Evolutionary conservation across 1,140 invertebrate genomes (phyloP).

Genomic region (Cotesia typhae): DNA sequence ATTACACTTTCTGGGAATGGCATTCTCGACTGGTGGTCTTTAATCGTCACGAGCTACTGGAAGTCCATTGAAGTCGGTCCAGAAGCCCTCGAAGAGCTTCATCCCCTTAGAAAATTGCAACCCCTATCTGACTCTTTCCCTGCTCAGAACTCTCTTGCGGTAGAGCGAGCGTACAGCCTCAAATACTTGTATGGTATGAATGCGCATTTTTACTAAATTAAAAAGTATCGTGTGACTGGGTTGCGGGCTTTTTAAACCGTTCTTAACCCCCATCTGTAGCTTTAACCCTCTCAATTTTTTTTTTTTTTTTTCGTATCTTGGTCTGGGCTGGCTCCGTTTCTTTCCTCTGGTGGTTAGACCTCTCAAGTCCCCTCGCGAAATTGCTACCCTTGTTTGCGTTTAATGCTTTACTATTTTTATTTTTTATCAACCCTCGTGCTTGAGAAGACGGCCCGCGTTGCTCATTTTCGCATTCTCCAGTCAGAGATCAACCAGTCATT

Average conservation of each 20-base stretch:
- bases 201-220: slow-evolving; percentile 66
- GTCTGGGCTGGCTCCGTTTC: slow-evolving; percentile 35
- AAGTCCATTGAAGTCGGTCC: slow-evolving; percentile 53
- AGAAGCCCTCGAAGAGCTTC: slow-evolving; percentile 43
- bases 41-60: slow-evolving; percentile 18
- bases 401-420: slow-evolving; percentile 57
- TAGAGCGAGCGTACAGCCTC: slow-evolving; percentile 30
- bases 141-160: no score
- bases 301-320: slow-evolving; percentile 15
- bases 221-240: slow-evolving; percentile 64
- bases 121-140: slow-evolving; percentile 15
- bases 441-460: slow-evolving; percentile 14
- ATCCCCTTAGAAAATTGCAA: slow-evolving; percentile 12
- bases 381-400: slow-evolving; percentile 63
- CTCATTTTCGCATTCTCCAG: slow-evolving; percentile 38
- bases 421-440: slow-evolving; percentile 34
- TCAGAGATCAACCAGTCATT: neutral
- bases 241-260: slow-evolving; percentile 56
- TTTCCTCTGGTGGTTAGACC: slow-evolving; percentile 45
- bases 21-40: slow-evolving; percentile 39
- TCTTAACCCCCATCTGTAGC: slow-evolving; percentile 51
- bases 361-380: slow-evolving; percentile 53
- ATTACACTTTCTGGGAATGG: slow-evolving; percentile 51
- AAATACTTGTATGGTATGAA: slow-evolving; percentile 57
- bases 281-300: slow-evolving; percentile 49